phyloP scores from a whole-genome alignment of 2,888 invertebrate genomes.

The Cylindroiulus punctatus region DNA sequence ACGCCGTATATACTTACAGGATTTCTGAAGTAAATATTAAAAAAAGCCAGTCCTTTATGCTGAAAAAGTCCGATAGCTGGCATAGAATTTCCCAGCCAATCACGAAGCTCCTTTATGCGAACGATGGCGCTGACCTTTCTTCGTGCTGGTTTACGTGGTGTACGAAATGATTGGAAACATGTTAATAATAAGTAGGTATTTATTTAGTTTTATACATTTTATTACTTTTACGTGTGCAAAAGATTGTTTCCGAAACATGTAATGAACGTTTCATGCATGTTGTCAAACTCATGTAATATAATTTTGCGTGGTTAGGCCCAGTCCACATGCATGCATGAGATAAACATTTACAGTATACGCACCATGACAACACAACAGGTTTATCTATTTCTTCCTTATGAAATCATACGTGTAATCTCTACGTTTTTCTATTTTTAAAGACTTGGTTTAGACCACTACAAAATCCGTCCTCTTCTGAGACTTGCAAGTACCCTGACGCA shows the following conservation, averaged over 20 bases:
- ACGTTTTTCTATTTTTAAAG: conserved; percentile 1
- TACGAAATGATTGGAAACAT: background rate
- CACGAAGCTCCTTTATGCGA: background rate
- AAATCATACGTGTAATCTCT: background rate
- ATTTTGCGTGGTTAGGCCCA: too few relatives aligned
- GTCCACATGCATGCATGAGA: too few relatives aligned
- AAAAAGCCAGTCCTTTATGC: background rate
- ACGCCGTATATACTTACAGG: background rate
- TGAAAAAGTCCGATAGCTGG: conserved; percentile 7
- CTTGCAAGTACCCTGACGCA: background rate
- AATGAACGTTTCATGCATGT: background rate
- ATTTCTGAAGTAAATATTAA: background rate
- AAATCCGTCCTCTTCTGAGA: background rate
- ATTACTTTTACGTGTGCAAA: background rate
- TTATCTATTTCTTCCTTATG: background rate
- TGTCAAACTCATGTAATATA: too few relatives aligned
- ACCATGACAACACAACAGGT: background rate
- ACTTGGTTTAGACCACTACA: background rate
- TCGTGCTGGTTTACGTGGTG: conserved; percentile 4
- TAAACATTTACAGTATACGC: too few relatives aligned
- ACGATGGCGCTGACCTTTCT: conserved; percentile 22
- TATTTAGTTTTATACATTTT: background rate
- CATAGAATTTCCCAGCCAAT: background rate
- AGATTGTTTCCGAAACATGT: background rate
- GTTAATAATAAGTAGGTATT: background rate